Conservation (phyloP, 2,888 invertebrate genomes). For the Allophyes oxyacanthae region DNA sequence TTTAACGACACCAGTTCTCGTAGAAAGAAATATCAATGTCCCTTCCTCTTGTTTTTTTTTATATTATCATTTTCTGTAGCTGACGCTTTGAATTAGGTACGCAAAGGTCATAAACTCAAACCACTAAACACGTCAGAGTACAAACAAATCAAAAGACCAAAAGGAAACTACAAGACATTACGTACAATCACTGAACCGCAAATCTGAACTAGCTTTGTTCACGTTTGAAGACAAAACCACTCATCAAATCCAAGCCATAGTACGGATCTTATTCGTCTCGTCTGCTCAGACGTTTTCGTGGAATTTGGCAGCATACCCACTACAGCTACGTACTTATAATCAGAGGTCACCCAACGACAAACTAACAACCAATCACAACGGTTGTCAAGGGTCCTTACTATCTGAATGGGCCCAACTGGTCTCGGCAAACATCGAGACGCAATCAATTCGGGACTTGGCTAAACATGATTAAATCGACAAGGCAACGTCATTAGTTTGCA, state of each 20-base stretch:
- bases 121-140: background rate
- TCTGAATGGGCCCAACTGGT: constrained; percentile 56
- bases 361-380: constrained; percentile 57
- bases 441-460: constrained; percentile 59
- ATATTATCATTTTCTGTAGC: too few species aligned
- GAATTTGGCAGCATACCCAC: constrained; percentile 21
- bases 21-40: too few species aligned
- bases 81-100: too few species aligned
- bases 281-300: background rate
- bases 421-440: constrained; percentile 58
- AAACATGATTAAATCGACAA: constrained; percentile 57
- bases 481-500: constrained; percentile 36
- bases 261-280: background rate
- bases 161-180: constrained; percentile 1
- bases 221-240: constrained; percentile 25
- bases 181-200: constrained; percentile 24
- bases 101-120: too few species aligned
- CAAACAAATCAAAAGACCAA: constrained; percentile 8
- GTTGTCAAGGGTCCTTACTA: constrained; percentile 49
- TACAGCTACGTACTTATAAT: constrained; percentile 11
- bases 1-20: too few species aligned
- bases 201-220: constrained; percentile 24
- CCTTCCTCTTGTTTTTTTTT: too few species aligned
- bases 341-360: constrained; percentile 36
- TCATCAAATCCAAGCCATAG: constrained; percentile 9